Percentiles rank a stretch among this genome's conserved stretches.
These are phyloP conservation scores for Bursaphelenchus okinawaensis DNA, from an alignment of 2,888 invertebrate genomes.

Conservation along the genomic window DNA sequence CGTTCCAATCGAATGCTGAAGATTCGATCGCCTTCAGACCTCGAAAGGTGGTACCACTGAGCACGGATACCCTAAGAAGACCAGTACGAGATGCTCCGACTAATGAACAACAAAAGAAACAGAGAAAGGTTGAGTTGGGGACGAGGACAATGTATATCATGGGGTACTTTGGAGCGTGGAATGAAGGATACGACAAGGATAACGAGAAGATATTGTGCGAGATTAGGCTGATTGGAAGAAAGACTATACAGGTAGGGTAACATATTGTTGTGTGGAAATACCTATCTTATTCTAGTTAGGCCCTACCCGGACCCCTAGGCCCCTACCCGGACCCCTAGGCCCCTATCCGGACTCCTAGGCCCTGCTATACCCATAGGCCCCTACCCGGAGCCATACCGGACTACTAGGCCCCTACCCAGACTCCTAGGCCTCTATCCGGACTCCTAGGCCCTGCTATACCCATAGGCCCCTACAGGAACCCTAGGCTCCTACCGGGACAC, in stretches of 20 bases:
- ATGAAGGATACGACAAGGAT: not conserved
- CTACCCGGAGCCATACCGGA: no score
- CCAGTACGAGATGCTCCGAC: constrained; percentile 8
- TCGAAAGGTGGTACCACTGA: constrained; percentile 3
- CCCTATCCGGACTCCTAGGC: no score
- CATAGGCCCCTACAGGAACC: no score
- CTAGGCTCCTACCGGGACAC: no score
- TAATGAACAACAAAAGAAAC: constrained; percentile 7
- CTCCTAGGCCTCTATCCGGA: no score
- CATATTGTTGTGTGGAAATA: no score
- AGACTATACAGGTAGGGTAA: not conserved
- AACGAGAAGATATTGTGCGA: not conserved
- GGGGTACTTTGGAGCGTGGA: constrained; percentile 10
- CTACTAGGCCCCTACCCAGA: no score
- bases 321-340: no score
- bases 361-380: no score
- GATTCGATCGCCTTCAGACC: not conserved
- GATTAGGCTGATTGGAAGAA: not conserved
- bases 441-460: no score
- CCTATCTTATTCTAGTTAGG: no score
- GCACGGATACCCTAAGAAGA: constrained; percentile 2
- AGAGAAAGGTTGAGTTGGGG: not conserved
- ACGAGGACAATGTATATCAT: not conserved
- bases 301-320: no score
- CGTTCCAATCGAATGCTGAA: not conserved